Base-by-base conservation (phyloP, 2,797 vertebrate species). In the Sparus aurata region DNA sequence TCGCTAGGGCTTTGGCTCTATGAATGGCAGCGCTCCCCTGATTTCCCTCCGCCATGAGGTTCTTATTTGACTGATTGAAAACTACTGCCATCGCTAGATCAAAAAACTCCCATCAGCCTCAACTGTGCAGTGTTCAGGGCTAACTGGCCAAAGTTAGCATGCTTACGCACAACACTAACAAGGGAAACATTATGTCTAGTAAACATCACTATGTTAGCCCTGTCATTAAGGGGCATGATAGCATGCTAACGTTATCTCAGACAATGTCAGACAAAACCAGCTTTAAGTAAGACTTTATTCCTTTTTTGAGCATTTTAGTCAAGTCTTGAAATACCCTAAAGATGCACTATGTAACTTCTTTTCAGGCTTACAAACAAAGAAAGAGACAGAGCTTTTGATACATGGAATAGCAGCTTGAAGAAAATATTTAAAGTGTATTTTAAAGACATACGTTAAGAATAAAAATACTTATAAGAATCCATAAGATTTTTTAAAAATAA, bases 41-140 rank as follows among this genome's bases (percentile, higher is more conserved):
- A 34, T 60, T 53, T 69, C 18, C 54, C 54, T 41, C 10, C 65
- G 49, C 45, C 52, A n/a, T 52, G 15, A 63, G 52, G 52, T 49
- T 52, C 13, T 62, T 27, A n/a, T 61, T 23, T 47, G 46, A 54
- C 54, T 34, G 16, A 38, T 11, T 22, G 12, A 54, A 43, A 47
- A 34, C 34, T 34, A 34, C 22, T 12, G 2, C 43, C 50, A 17
- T 54, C 22, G 45, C 13, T 6, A 27, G 17, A 11, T 27, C 22
- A 54, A 53, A 17, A 23, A 23, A n/a, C n/a, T n/a, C 10, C 17
- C 17, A 49, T 49, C 47, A 23, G 52, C 22, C 52, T 23, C 52
- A 23, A 22, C 22, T 23, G 22, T 23, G 12, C n/a, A 22, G 46
- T 47, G 17, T 18, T 47, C 34, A 34, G 34, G 7, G 34, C 8